Evolutionary conservation across 2,113 vertebrate genomes (phyloP).

Genomic region (Eretmochelys imbricata): DNA sequence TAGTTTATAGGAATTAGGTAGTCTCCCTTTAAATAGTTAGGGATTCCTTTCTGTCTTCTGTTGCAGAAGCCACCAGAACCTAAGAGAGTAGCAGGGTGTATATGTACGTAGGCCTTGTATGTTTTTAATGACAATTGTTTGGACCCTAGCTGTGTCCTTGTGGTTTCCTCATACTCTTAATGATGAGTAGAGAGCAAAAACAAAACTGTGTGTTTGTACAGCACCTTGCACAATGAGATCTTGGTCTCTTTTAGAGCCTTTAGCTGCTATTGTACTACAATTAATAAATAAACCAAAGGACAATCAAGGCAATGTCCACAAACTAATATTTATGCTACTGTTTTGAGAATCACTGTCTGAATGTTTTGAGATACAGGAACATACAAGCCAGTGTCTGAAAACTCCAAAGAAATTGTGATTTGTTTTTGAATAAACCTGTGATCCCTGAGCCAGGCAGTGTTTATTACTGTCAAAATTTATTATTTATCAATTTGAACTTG

Average conservation of each 20-base stretch:
- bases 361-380: background rate
- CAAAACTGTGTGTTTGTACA: background rate
- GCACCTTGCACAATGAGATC: background rate
- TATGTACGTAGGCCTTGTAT: background rate
- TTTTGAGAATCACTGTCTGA: background rate
- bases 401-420: background rate
- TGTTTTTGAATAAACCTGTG: slow-evolving; percentile 1
- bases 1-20: background rate
- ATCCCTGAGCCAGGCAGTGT: background rate
- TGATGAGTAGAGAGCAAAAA: background rate
- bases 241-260: background rate
- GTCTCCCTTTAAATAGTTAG: background rate
- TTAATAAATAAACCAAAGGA: background rate
- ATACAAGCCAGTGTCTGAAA: background rate
- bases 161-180: background rate
- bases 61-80: background rate
- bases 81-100: too few species aligned
- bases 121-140: background rate
- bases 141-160: background rate
- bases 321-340: background rate
- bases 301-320: background rate
- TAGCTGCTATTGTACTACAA: background rate
- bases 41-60: background rate
- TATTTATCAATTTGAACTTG: slow-evolving; percentile 50
- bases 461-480: slow-evolving; percentile 28